phyloP scores from a whole-genome alignment of 2,797 vertebrate genomes.

The Gallirallus australis region DNA sequence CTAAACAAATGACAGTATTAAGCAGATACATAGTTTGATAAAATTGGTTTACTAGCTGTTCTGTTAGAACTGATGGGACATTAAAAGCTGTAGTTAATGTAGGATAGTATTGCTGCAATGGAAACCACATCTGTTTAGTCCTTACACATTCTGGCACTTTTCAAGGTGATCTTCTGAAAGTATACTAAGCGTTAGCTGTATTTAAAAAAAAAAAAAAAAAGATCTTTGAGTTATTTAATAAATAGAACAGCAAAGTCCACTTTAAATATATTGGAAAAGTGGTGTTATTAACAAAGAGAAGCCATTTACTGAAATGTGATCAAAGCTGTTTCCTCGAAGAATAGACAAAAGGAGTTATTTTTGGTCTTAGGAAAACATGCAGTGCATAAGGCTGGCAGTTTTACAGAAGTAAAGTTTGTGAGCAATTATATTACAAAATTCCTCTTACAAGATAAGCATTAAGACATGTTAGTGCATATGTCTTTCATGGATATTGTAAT shows the following conservation, averaged over 20 bases:
- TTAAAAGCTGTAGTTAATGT: background rate
- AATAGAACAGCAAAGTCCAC: background rate
- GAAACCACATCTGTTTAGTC: background rate
- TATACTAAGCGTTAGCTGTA: background rate
- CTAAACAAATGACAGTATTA: background rate
- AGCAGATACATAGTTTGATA: background rate
- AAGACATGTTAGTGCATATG: background rate
- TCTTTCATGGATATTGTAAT: background rate
- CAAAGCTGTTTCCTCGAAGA: constrained; percentile 11
- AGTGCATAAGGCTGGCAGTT: background rate
- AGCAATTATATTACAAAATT: background rate
- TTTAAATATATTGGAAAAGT: background rate
- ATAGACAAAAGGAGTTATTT: constrained; percentile 19
- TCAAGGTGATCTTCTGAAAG: background rate
- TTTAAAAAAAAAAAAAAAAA: background rate
- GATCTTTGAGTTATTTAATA: background rate
- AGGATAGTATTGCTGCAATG: background rate
- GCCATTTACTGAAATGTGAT: background rate
- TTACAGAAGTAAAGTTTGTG: background rate
- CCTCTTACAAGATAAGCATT: background rate
- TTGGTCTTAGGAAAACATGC: background rate
- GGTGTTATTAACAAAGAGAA: background rate
- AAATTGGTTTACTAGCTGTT: background rate
- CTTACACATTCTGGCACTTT: background rate
- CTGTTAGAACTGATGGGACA: background rate